Evolutionary conservation across 2,113 vertebrate species (phyloP), one percentile per base, ranked within the genome.

Genomic region (Felis catus): DNA sequence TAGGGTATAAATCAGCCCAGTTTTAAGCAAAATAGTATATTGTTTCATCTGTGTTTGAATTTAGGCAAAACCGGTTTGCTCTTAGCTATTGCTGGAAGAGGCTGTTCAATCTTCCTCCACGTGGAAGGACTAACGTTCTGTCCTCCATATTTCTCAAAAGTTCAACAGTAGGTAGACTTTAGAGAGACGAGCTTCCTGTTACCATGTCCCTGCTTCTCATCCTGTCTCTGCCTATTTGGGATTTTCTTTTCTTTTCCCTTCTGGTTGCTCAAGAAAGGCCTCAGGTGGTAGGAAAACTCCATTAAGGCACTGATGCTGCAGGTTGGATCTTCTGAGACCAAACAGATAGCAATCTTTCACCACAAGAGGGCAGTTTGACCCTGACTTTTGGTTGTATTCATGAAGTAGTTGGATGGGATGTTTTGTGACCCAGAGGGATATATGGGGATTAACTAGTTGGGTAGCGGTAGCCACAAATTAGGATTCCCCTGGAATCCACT

Each of bases 301-400:
- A 9, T n/a, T 25, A 51, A 84, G n/a, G 23, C 16, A 25, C 51
- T 27, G 13, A 73, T 36, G n/a, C 29, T 79, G 10, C 55, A 23
- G 48, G 14, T 7, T 25, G 41, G 51, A 36, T 63, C 53, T 68
- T 74, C 78, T n/a, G 41, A 85, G 23, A 85, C 70, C 51, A 70
- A 66, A 51, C 13, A 55, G 14, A 45, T 27, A 87, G 45, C 33
- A 82, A 5, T 78, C 16, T 82, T 81, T 80, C 33, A 79, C 95
- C 95, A 96, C 79, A n/a, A 89, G 97, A 94, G 97, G 95, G 96
- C 94, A 74, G 84, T 95, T 90, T 90, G 89, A 94, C 55, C 80
- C 78, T 82, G 94, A 90, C 76, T 63, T 66, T 85, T 90, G 51
- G 31, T 63, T 96, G 41, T 82, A n/a, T 65, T 81, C 0, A 33